A percentile compares a stretch with the other conserved stretches of the same genome.
Evolutionary conservation across 1,140 invertebrate genomes (phyloP).

Genomic region (Doryteuthis pealeii): DNA sequence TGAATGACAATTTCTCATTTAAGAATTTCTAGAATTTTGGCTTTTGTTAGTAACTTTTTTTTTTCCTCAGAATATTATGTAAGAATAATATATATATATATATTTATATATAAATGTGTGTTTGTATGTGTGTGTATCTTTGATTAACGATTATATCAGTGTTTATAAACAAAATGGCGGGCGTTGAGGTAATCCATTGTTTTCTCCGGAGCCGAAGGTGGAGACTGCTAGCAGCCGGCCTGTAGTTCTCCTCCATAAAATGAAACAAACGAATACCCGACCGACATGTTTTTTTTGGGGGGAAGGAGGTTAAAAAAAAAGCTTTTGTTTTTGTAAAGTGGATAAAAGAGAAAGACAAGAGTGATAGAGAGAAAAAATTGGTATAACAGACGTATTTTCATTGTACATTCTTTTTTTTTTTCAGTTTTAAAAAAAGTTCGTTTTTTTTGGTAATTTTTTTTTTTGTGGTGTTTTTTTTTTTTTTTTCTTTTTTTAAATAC

Average conservation of each 20-base stretch:
- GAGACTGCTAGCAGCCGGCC: constrained; percentile 1
- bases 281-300: neutral
- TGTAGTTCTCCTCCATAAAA: neutral
- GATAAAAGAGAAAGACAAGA: neutral
- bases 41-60: neutral
- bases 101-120: neutral
- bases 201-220: neutral
- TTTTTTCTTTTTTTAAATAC: too few relatives aligned
- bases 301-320: neutral
- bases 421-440: neutral
- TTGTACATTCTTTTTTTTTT: neutral
- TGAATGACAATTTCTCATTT: too few relatives aligned
- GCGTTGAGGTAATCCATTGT: neutral
- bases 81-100: neutral
- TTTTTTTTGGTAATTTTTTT: too few relatives aligned
- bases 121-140: neutral
- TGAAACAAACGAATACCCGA: neutral
- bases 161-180: neutral
- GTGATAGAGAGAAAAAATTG: neutral
- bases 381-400: neutral
- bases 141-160: neutral
- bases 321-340: neutral
- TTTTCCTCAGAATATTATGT: too few relatives aligned
- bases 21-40: neutral
- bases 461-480: too few relatives aligned